Percentiles rank a stretch among this genome's conserved stretches.
These are phyloP conservation scores for Xyrichtys novacula DNA, from an alignment of 2,797 vertebrate species.

Conservation along the genomic window DNA sequence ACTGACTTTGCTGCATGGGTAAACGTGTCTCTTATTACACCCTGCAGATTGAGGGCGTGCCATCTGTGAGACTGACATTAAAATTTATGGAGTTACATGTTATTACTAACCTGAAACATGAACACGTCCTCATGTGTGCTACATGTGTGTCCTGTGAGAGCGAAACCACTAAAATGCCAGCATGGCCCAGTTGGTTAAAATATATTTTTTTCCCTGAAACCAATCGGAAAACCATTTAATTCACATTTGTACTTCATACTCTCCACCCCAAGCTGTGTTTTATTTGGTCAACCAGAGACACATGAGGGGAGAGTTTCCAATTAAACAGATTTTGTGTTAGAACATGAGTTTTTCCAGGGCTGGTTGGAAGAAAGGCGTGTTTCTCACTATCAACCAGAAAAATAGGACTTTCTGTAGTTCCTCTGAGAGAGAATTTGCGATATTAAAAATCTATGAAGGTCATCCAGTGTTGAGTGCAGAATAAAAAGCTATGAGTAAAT, in stretches of 20 bases:
- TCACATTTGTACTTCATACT: background rate
- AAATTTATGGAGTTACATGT: slow-evolving; percentile 4
- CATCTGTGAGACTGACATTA: slow-evolving; percentile 13
- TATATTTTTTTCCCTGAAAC: background rate
- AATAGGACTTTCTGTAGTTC: too few relatives aligned
- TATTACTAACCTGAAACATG: slow-evolving; percentile 1
- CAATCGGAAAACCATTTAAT: slow-evolving; percentile 25
- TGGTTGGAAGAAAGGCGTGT: too few relatives aligned
- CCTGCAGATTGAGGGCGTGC: slow-evolving; percentile 8
- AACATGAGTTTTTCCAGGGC: too few relatives aligned
- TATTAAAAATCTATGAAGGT: too few relatives aligned
- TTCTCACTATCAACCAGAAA: too few relatives aligned
- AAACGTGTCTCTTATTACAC: slow-evolving; percentile 8
- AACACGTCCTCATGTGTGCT: background rate
- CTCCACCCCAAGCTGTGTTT: slow-evolving; percentile 22
- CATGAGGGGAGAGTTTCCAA: background rate
- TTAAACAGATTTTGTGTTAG: too few relatives aligned
- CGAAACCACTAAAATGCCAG: too few relatives aligned
- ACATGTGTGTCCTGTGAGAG: too few relatives aligned
- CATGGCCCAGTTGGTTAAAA: too few relatives aligned
- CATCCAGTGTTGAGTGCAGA: too few relatives aligned
- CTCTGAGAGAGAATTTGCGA: too few relatives aligned
- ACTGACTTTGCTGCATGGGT: slow-evolving; percentile 6
- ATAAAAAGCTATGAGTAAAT: too few relatives aligned
- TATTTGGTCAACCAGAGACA: background rate